Conservation (phyloP, 2,888 invertebrate species). For the Margaritifera margaritifera region DNA sequence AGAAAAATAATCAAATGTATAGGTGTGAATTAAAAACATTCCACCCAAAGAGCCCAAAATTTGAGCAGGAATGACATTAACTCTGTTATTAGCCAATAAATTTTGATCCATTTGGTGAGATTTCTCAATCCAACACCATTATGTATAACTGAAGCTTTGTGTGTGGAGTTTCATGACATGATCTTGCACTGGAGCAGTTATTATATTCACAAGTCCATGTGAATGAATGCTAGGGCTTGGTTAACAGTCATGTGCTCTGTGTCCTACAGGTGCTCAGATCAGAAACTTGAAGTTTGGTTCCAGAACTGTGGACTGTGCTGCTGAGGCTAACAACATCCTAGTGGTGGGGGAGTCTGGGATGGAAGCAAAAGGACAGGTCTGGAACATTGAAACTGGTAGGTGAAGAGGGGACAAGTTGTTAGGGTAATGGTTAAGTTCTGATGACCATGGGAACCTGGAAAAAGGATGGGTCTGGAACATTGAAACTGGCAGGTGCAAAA, state of each 20-base stretch:
- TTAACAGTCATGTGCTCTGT: neutral
- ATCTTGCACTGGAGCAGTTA: too few species aligned
- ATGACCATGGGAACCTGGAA: constrained; percentile 27
- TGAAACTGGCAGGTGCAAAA: constrained; percentile 42
- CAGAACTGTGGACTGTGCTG: constrained; percentile 39
- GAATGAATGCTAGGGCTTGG: neutral
- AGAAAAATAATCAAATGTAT: too few species aligned
- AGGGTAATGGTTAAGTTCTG: too few species aligned
- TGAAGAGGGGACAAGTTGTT: neutral
- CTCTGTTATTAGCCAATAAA: too few species aligned
- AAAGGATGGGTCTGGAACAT: constrained; percentile 55
- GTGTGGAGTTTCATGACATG: too few species aligned
- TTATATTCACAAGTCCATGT: neutral
- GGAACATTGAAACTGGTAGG: constrained; percentile 54
- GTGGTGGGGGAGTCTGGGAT: constrained; percentile 54
- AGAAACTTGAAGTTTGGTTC: constrained; percentile 16
- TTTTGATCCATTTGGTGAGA: too few species aligned
- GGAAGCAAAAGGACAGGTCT: constrained; percentile 54
- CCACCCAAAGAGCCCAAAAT: too few species aligned
- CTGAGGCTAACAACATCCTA: constrained; percentile 50
- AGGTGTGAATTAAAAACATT: too few species aligned
- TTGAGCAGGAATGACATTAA: too few species aligned
- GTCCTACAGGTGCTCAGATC: constrained; percentile 18
- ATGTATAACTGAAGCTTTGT: too few species aligned
- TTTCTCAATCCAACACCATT: too few species aligned